These are phyloP conservation scores for Holacanthus passer DNA, from an alignment of 2,113 vertebrate genomes.

Conservation along the genomic window DNA sequence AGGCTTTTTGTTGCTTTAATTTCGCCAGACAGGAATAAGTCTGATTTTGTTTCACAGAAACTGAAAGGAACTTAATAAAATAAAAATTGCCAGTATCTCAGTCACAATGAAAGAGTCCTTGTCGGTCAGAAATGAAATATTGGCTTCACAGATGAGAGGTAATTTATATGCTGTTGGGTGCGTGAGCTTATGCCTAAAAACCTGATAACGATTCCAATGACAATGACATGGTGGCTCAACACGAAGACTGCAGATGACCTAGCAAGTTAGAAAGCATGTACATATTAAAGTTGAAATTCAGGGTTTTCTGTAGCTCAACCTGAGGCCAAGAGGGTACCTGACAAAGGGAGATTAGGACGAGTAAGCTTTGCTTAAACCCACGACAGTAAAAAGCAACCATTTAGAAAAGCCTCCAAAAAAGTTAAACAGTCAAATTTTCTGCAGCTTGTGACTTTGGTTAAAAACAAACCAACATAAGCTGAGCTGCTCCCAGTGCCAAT, in stretches of 20 bases:
- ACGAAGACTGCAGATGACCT: constrained; percentile 16
- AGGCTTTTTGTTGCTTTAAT: too few relatives aligned
- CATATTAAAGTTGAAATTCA: neutral
- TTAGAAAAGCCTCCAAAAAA: neutral
- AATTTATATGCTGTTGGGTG: constrained; percentile 7
- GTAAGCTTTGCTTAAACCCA: neutral
- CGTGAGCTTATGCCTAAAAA: constrained; percentile 8
- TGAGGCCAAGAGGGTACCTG: neutral
- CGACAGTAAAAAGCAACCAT: neutral
- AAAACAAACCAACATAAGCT: neutral
- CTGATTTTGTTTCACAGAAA: constrained; percentile 25
- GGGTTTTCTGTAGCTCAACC: neutral
- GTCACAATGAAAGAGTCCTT: constrained; percentile 1
- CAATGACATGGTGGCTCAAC: neutral
- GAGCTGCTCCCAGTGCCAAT: neutral
- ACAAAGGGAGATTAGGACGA: neutral
- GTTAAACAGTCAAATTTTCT: neutral
- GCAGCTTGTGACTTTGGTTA: neutral
- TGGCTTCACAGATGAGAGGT: constrained; percentile 9
- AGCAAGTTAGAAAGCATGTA: neutral
- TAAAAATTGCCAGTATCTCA: constrained; percentile 25
- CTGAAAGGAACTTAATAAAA: constrained; percentile 22
- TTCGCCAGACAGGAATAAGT: constrained; percentile 23
- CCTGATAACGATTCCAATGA: constrained; percentile 2
- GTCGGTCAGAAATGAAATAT: constrained; percentile 15